phyloP scores from a whole-genome alignment of 1,140 invertebrate genomes.

The Cryptotermes secundus region DNA sequence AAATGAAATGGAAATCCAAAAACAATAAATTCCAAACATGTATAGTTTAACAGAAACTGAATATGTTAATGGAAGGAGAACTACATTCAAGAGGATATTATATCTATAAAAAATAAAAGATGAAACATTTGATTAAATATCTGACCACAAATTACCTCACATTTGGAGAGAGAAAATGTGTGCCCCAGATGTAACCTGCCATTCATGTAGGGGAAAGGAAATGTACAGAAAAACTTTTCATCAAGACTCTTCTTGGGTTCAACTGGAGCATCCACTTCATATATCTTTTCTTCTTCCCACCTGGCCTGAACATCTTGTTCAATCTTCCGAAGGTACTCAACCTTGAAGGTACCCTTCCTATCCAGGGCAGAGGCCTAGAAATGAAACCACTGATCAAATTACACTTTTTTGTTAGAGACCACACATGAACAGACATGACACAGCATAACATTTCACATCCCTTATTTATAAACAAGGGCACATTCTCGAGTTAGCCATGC shows the following conservation, averaged over 20 bases:
- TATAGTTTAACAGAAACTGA: not conserved
- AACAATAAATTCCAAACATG: too few relatives aligned
- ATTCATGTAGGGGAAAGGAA: slow-evolving; percentile 99
- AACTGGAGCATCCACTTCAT: slow-evolving; percentile 76
- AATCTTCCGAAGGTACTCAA: slow-evolving; percentile 85
- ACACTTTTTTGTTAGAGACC: too few relatives aligned
- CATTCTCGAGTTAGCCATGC: too few relatives aligned
- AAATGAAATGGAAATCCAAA: too few relatives aligned
- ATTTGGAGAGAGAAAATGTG: slow-evolving; percentile 96
- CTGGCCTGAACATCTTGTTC: slow-evolving; percentile 79
- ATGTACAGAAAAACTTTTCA: slow-evolving; percentile 92
- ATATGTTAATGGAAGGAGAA: not conserved
- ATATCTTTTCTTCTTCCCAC: slow-evolving; percentile 79
- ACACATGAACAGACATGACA: too few relatives aligned
- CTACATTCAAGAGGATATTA: not conserved
- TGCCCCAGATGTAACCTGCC: slow-evolving; percentile 96
- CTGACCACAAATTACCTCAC: slow-evolving; percentile 62
- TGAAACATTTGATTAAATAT: not conserved
- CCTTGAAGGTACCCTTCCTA: slow-evolving; percentile 90
- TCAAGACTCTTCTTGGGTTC: slow-evolving; percentile 53
- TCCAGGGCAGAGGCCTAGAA: slow-evolving; percentile 54
- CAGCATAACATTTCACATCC: too few relatives aligned
- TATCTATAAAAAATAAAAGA: not conserved
- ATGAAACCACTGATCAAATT: too few relatives aligned
- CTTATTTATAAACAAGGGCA: too few relatives aligned